phyloP scores from a whole-genome alignment of 2,888 invertebrate species.

The Galerucella calmariensis region DNA sequence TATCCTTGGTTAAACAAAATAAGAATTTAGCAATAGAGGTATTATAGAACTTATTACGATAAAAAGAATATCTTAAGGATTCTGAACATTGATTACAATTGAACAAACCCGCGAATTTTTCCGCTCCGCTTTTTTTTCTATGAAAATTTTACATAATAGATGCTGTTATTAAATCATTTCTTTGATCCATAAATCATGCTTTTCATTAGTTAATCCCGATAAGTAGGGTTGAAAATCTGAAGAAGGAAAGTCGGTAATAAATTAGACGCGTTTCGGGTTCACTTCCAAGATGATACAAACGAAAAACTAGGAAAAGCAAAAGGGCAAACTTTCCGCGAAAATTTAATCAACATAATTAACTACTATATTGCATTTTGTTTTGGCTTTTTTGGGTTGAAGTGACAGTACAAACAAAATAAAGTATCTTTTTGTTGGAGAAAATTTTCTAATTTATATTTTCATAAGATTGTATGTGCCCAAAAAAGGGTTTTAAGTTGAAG shows the following conservation, averaged over 20 bases:
- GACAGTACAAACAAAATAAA: conserved; percentile 17
- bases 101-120: not conserved
- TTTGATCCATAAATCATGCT: conserved; percentile 52
- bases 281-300: conserved; percentile 45
- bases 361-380: conserved; percentile 42
- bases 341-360: conserved; percentile 48
- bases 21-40: too few species aligned
- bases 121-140: not conserved
- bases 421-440: conserved; percentile 10
- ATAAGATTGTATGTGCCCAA: too few species aligned
- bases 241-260: conserved; percentile 54
- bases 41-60: too few species aligned
- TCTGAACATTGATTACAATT: too few species aligned
- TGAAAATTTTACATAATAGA: conserved; percentile 32
- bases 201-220: conserved; percentile 58
- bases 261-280: conserved; percentile 45
- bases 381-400: conserved; percentile 29
- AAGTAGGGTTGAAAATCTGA: conserved; percentile 57
- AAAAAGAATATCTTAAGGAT: too few species aligned
- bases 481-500: too few species aligned
- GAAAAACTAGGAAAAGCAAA: conserved; percentile 42
- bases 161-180: conserved; percentile 43
- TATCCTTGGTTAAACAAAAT: too few species aligned
- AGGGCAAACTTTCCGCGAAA: conserved; percentile 36
- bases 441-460: not conserved